phyloP scores from a whole-genome alignment of 2,797 vertebrate species.

The Cetoscarus ocellatus region DNA sequence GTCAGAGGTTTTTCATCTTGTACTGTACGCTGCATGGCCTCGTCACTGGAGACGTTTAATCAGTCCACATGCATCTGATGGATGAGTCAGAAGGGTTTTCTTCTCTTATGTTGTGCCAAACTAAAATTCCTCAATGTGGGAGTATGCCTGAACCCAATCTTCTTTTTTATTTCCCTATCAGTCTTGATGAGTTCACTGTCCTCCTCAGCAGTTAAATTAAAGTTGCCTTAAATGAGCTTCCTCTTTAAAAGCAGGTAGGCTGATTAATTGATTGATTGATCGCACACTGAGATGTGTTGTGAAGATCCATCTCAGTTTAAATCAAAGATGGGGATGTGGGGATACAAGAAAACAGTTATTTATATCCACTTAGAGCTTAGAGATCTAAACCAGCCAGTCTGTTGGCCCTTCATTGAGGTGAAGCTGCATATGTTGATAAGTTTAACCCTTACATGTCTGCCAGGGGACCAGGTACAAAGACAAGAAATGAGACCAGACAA shows the following conservation, averaged over 20 bases:
- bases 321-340: slow-evolving; percentile 35
- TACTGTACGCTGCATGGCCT: slow-evolving; percentile 28
- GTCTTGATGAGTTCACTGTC: slow-evolving; percentile 10
- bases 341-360: slow-evolving; percentile 11
- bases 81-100: slow-evolving; percentile 54
- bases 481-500: slow-evolving; percentile 64
- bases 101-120: slow-evolving; percentile 49
- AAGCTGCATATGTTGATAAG: slow-evolving; percentile 44
- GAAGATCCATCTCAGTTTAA: slow-evolving; percentile 47
- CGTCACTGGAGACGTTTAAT: slow-evolving; percentile 43
- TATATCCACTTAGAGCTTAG: slow-evolving; percentile 15
- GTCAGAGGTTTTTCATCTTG: slow-evolving; percentile 18
- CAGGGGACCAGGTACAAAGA: slow-evolving; percentile 50
- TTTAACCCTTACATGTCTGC: slow-evolving; percentile 47
- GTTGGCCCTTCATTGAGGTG: slow-evolving; percentile 29
- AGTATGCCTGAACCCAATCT: slow-evolving; percentile 14
- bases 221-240: slow-evolving; percentile 19
- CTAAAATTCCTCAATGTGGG: slow-evolving; percentile 15
- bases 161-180: slow-evolving; percentile 14
- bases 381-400: slow-evolving; percentile 35
- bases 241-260: slow-evolving; percentile 14
- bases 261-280: slow-evolving; percentile 58
- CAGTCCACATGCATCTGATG: slow-evolving; percentile 38
- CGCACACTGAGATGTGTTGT: slow-evolving; percentile 12
- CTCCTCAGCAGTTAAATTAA: slow-evolving; percentile 14